Evolutionary conservation across 2,113 vertebrate species (phyloP), one percentile per base, ranked within the genome.

Genomic region (Rhinoderma darwinii): DNA sequence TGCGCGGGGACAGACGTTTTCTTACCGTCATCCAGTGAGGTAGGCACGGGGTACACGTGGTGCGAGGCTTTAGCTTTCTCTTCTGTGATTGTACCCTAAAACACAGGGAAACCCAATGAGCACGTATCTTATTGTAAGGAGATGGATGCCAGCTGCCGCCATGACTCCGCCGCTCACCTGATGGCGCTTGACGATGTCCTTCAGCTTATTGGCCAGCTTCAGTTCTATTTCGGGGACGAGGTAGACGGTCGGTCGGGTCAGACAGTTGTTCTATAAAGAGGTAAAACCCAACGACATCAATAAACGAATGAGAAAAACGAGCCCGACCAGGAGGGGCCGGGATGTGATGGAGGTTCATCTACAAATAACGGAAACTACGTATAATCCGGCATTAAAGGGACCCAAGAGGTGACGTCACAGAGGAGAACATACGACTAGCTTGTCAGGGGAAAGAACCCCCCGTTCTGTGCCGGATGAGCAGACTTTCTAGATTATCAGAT

Each of bases 181-280:
- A 94, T 98, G 98, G 35, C 98, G 96, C 88, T 99, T 99, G 88
- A 99, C 95, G 89, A 98, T 96, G 89, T 99, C 98, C 92, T 99
- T 99, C 82, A 99, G 92, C 83, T 98, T 99, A 91, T 96, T 96
- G 68, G 95, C 94, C 92, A 97, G 90, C 92, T 99, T 99, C 92
- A 97, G 90, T 66, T 99, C 98, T 17, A 99, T 94, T 66, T 99
- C 98, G 66, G 97, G 91, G 17, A 96, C 93, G 93, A 99, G 95
- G 95, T 96, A 99, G 92, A 99, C 97, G 27, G 92, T 96, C 9
- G 98, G 98, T 89, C 98, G 95, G 85, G 95, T 97, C 92, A 99
- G 91, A 92, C 97, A 97, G 90, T 99, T 99, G 89, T 97, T 99
- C 98, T 99, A 84, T 54, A 90, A 30, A 14, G 50, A 17, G 50